These are phyloP conservation scores for Apodemus sylvaticus DNA, from an alignment of 2,113 vertebrate species.

Conservation along the genomic window DNA sequence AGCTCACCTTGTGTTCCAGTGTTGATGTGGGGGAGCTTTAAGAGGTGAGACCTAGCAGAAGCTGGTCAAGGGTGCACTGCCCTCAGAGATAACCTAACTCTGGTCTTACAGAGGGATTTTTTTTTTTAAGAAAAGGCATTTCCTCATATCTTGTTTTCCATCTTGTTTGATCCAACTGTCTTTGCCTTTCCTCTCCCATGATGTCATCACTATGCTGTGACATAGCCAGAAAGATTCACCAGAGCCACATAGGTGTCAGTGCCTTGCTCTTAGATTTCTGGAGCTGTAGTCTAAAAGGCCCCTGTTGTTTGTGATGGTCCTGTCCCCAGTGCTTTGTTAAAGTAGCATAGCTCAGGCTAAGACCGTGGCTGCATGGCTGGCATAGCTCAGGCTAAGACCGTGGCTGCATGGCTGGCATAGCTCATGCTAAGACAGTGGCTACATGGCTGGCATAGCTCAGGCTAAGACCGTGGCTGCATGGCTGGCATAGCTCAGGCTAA, in stretches of 20 bases:
- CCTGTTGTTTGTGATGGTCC: background rate
- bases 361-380: too few species aligned
- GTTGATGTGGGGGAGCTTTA: background rate
- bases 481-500: background rate
- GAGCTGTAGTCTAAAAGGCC: background rate
- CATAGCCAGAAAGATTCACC: background rate
- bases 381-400: background rate
- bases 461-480: background rate
- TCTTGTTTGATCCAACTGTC: background rate
- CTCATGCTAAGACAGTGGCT: too few species aligned
- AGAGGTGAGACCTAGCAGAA: background rate
- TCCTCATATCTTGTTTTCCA: background rate
- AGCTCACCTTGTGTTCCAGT: too few species aligned
- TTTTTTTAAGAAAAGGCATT: background rate
- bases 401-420: background rate
- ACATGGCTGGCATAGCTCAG: background rate
- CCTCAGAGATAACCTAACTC: background rate
- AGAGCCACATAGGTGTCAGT: background rate
- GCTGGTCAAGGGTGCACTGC: background rate
- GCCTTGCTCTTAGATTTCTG: background rate
- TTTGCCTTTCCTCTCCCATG: background rate
- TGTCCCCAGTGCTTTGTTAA: background rate
- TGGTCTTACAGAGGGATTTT: background rate
- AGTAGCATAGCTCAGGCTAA: background rate
- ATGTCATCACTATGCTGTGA: background rate